Conservation (phyloP, 2,797 vertebrate genomes). For the Molothrus ater region DNA sequence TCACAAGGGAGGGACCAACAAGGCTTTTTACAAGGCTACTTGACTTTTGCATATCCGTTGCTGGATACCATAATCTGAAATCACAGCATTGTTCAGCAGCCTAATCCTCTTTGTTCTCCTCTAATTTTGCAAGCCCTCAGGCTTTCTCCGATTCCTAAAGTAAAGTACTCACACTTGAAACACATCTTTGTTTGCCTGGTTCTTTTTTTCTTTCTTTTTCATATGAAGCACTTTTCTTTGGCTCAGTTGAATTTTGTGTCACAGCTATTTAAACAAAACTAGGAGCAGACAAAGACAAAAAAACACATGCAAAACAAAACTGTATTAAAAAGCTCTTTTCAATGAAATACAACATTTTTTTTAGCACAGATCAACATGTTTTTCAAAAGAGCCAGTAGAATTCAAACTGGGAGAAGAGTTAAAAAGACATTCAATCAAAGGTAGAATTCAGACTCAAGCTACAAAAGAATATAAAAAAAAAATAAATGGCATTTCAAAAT, state of each 20-base stretch:
- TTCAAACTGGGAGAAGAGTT: not conserved
- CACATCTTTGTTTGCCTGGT: conserved; percentile 37
- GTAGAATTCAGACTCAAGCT: not conserved
- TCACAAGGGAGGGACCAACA: conserved; percentile 59
- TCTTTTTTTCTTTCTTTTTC: conserved; percentile 30
- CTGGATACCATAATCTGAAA: conserved; percentile 68
- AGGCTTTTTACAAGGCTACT: conserved; percentile 64
- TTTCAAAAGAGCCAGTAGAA: not conserved
- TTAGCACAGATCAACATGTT: not conserved
- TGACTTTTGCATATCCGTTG: conserved; percentile 69
- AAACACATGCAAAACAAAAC: conserved; percentile 23
- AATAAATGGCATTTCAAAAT: not conserved
- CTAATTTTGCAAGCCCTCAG: conserved; percentile 64
- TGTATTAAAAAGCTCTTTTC: not conserved
- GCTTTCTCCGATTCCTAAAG: conserved; percentile 58
- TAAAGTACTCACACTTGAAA: conserved; percentile 44
- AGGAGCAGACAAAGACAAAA: conserved; percentile 19
- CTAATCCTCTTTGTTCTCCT: conserved; percentile 69
- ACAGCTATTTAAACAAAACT: conserved; percentile 47
- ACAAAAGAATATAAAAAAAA: not conserved
- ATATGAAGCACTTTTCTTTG: conserved; percentile 18
- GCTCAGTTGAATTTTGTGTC: conserved; percentile 3
- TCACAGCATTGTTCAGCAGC: conserved; percentile 42
- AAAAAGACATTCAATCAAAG: not conserved
- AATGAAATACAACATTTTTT: not conserved